phyloP scores from a whole-genome alignment of 1,140 invertebrate genomes.

The Eciton burchellii region DNA sequence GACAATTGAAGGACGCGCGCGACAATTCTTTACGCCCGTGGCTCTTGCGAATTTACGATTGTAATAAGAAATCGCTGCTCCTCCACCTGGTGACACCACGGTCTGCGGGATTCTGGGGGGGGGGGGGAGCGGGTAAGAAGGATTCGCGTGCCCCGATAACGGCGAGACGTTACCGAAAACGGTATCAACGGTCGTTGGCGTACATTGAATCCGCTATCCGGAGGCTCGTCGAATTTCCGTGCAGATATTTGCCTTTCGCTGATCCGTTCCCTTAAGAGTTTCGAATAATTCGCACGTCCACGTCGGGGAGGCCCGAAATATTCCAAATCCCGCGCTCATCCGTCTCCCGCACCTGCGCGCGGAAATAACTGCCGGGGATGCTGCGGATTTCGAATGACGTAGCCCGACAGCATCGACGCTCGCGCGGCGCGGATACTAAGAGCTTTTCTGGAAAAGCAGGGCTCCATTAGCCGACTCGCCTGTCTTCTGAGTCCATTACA shows the following conservation, averaged over 20 bases:
- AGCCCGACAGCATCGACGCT: slow-evolving; percentile 82
- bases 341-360: slow-evolving; percentile 46
- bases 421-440: slow-evolving; percentile 83
- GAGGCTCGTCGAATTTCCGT: background rate
- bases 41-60: slow-evolving; percentile 8
- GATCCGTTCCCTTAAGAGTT: background rate
- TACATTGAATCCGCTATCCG: background rate
- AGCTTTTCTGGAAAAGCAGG: slow-evolving; percentile 84
- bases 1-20: background rate
- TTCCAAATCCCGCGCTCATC: slow-evolving; percentile 37
- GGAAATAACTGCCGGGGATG: slow-evolving; percentile 50
- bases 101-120: background rate
- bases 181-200: too few species aligned
- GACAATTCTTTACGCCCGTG: background rate
- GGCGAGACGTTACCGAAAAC: too few species aligned
- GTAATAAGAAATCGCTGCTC: slow-evolving; percentile 1
- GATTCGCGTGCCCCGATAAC: background rate
- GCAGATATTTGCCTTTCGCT: too few species aligned
- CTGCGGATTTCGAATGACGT: slow-evolving; percentile 79
- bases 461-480: slow-evolving; percentile 86
- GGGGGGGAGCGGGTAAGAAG: background rate
- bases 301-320: background rate
- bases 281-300: background rate
- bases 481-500: slow-evolving; percentile 86
- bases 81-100: background rate